Evolutionary conservation across 2,797 vertebrate species (phyloP).

Genomic region (Jordanella pulchra): DNA sequence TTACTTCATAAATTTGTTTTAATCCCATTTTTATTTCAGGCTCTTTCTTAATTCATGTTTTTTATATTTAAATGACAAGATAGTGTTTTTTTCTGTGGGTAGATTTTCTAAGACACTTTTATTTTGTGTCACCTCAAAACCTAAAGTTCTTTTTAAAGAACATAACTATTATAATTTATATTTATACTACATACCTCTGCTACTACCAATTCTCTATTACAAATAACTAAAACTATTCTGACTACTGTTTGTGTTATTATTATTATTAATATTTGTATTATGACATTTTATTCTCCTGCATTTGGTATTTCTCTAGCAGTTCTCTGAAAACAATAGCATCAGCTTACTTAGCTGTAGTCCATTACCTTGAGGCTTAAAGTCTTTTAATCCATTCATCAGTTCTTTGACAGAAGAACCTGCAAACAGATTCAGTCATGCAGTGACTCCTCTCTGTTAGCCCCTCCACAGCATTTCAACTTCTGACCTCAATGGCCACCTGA

Average conservation of each 20-base stretch:
- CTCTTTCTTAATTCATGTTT: too few relatives aligned
- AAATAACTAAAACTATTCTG: conserved; percentile 18
- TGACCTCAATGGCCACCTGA: conserved; percentile 72
- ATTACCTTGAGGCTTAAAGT: conserved; percentile 66
- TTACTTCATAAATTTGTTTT: too few relatives aligned
- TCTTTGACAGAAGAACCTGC: conserved; percentile 60
- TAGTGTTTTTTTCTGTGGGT: too few relatives aligned
- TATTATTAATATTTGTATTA: conserved; percentile 27
- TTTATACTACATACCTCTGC: neutral
- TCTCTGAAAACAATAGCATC: conserved; percentile 50
- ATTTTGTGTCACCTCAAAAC: too few relatives aligned
- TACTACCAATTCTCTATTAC: neutral
- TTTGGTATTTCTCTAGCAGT: conserved; percentile 52
- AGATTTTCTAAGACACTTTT: too few relatives aligned
- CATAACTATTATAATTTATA: neutral
- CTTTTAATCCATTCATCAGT: conserved; percentile 70
- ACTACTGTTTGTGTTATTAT: conserved; percentile 22
- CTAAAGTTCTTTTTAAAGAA: too few relatives aligned
- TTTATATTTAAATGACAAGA: too few relatives aligned
- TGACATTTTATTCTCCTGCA: conserved; percentile 12
- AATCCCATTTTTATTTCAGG: too few relatives aligned
- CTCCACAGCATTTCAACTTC: conserved; percentile 65
- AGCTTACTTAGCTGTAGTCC: conserved; percentile 68
- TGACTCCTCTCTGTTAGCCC: conserved; percentile 40
- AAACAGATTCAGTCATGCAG: conserved; percentile 70